Base-by-base conservation (phyloP, 2,113 vertebrate genomes). In the Zeus faber region DNA sequence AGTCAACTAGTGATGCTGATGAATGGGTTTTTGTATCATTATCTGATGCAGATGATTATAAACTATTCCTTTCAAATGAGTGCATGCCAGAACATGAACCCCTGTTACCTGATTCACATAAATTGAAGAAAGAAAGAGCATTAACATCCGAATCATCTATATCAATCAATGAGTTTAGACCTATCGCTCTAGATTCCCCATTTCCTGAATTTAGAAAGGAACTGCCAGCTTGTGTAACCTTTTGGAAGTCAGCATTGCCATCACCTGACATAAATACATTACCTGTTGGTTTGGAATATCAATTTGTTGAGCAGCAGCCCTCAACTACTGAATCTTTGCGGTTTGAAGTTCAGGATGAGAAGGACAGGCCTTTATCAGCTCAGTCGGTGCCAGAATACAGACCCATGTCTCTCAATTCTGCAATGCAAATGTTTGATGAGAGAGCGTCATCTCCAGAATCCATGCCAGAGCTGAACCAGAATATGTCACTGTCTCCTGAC, bases 381-480 rank as follows among this genome's bases (percentile, higher is more conserved):
- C 52, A 70, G 46, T 77, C 64, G 16, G 21, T 51, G 59, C 52
- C 74, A 47, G 72, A 76, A 52, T 81, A 61, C 54, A 70, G 54
- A 52, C 50, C 63, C 2, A 26, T 63, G 62, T 62, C 47, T 0
- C 45, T 54, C 1, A 58, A 70, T 62, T 64, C 51, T 37, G 57
- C 46, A 1, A 39, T 66, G 8, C 10, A 21, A 14, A 52, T 68
- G 31, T 13, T 5, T 52, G 62, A 82, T 6, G 43, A 27, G 33
- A 77, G 78, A 57, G 50, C 75, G 5, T 77, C 60, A 17, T 87
- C 85, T 49, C 81, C 84, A 47, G 63, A 79, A 54, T 84, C 79
- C 0, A 13, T 74, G 41, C 25, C 53, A 14, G 77, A 84, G 46
- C 49, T 70, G 1, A 62, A 59, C 14, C 48, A 72, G 47, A 69